These are phyloP conservation scores for Heliconius erato DNA, from an alignment of 2,888 invertebrate genomes.

Conservation along the genomic window DNA sequence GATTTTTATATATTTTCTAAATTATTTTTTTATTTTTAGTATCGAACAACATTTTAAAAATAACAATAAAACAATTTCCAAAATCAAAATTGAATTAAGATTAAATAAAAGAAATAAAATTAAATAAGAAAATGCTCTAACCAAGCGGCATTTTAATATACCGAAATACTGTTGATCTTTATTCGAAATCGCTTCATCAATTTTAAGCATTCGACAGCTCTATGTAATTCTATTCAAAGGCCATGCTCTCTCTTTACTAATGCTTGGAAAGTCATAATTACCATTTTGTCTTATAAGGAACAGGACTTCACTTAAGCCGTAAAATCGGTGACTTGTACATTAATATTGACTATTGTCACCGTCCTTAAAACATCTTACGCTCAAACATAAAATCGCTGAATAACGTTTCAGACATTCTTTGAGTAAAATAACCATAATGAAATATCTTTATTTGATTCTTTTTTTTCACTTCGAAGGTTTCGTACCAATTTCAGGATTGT, in stretches of 20 bases:
- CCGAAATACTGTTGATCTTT: slow-evolving; percentile 41
- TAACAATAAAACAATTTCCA: background rate
- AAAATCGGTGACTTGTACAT: slow-evolving; percentile 57
- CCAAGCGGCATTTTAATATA: background rate
- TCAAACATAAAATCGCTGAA: background rate
- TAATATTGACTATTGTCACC: background rate
- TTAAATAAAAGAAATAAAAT: background rate
- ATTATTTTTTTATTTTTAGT: background rate
- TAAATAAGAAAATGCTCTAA: background rate
- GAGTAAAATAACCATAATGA: no score
- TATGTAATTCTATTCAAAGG: slow-evolving; percentile 70
- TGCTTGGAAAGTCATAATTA: slow-evolving; percentile 81
- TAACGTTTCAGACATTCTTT: background rate
- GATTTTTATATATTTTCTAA: background rate
- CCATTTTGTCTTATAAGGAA: slow-evolving; percentile 75
- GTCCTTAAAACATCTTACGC: background rate
- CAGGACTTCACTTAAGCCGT: slow-evolving; percentile 67
- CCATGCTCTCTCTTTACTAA: slow-evolving; percentile 81
- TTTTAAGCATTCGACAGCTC: slow-evolving; percentile 63
- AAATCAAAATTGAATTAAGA: background rate
- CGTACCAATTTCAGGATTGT: no score
- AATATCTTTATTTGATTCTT: no score
- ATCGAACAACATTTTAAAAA: background rate
- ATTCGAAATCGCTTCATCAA: slow-evolving; percentile 63
- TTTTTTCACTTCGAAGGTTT: no score